Base-by-base conservation (phyloP, 2,797 vertebrate species). In the Balearica regulorum region DNA sequence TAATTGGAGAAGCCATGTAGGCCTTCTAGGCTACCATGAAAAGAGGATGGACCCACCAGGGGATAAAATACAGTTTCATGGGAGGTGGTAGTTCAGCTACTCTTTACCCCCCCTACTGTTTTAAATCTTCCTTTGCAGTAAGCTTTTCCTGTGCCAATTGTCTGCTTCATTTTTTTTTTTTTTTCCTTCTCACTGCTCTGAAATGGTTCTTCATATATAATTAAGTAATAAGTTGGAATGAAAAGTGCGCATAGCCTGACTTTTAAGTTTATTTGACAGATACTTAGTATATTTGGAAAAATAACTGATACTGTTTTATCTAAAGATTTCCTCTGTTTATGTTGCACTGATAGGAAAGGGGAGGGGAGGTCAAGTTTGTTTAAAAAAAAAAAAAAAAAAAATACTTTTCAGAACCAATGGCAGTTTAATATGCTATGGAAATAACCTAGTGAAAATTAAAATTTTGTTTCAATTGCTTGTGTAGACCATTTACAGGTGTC, bases 41-140 rank as follows among this genome's bases (percentile, higher is more conserved):
- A 79, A 76, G 33, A 68, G 28, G 24, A 16, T 87, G 28, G 31
- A 79, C 58, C 31, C 12, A 1, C 20, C 2, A 1, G 29, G 22
- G 41, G 76, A 35, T 25, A 60, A 71, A 58, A 46, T 17, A 22
- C 0, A 11, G 11, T 58, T 83, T 86, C 4, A 11, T 69, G 44
- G 39, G 31, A 82, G 28, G 7, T 48, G 31, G 28, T 69, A 66
- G 39, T 70, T 84, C 25, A 82, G 5, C 75, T 57, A 6, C 3
- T 54, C 13, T n/a, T 37, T 6, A 15, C 2, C 0, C 15, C 10
- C 3, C 10, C 6, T 15, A 4, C 21, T 1, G 1, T 62, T 95
- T 80, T 64, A 55, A 80, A 41, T 54, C 28, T 71, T 57, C 6
- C 18, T 25, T 64, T 77, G 41, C 24, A 64, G 13, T 48, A 35